Evolutionary conservation across 2,113 vertebrate genomes (phyloP).

Genomic region (Apteryx owenii): DNA sequence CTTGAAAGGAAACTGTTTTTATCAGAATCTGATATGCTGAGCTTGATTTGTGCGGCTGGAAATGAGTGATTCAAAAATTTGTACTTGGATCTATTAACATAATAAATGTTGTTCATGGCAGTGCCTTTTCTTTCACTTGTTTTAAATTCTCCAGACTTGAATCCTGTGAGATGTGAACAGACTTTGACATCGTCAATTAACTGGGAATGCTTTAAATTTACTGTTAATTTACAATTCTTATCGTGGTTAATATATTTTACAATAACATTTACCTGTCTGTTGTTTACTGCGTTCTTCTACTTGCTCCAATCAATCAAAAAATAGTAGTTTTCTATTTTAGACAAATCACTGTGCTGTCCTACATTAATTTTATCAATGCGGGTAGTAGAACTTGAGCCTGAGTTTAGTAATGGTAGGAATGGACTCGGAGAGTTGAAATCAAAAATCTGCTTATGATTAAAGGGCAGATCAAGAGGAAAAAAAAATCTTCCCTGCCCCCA

Average conservation of each 20-base stretch:
- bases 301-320: neutral
- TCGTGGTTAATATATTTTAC: neutral
- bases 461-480: neutral
- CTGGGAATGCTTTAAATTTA: neutral
- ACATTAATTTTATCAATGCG: neutral
- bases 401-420: neutral
- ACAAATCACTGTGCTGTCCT: neutral
- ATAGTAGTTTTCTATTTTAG: neutral
- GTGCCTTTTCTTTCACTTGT: neutral
- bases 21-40: neutral
- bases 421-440: neutral
- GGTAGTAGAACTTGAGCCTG: neutral
- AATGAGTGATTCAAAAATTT: neutral
- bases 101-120: neutral
- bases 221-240: neutral
- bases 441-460: neutral
- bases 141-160: neutral
- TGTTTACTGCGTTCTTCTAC: neutral
- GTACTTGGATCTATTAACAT: neutral
- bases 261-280: neutral
- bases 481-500: neutral
- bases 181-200: constrained; percentile 15
- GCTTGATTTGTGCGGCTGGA: neutral
- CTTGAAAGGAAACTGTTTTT: neutral
- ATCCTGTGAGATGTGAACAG: neutral